These are phyloP conservation scores for Montipora capitata DNA, from an alignment of 92 coral and sea anemone species.

Conservation along the genomic window DNA sequence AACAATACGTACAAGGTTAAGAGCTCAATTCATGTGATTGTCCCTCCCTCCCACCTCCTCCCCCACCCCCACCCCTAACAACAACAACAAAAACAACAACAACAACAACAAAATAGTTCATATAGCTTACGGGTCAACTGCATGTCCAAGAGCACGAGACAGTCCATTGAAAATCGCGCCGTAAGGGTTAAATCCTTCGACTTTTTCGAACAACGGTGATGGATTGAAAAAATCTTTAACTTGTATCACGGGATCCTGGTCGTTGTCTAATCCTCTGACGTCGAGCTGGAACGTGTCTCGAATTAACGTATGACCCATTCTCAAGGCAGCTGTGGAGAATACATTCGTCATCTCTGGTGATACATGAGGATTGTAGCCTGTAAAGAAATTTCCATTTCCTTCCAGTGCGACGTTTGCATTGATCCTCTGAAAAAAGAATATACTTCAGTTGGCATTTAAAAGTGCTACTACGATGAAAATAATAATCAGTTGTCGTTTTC, in stretches of 20 bases:
- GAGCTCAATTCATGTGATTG: no score
- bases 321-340: slow-evolving; percentile 39
- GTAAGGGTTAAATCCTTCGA: not conserved
- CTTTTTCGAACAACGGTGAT: not conserved
- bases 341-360: not conserved
- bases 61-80: no score
- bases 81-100: no score
- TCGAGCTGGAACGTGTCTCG: slow-evolving; percentile 2
- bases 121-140: slow-evolving; percentile 23
- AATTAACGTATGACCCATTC: slow-evolving; percentile 48
- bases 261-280: not conserved
- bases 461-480: no score
- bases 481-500: not conserved
- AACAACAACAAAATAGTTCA: no score
- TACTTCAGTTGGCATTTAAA: no score
- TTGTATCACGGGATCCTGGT: no score
- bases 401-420: not conserved
- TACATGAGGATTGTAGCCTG: not conserved
- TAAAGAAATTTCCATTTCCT: slow-evolving; percentile 9
- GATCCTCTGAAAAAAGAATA: no score
- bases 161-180: slow-evolving; percentile 14
- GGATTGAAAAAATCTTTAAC: slow-evolving; percentile 27
- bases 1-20: no score
- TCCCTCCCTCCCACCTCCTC: no score
- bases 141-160: not conserved